Evolutionary conservation across 2,113 vertebrate species (phyloP), one percentile per base, ranked within the genome.

Genomic region (Gambusia holbrooki): DNA sequence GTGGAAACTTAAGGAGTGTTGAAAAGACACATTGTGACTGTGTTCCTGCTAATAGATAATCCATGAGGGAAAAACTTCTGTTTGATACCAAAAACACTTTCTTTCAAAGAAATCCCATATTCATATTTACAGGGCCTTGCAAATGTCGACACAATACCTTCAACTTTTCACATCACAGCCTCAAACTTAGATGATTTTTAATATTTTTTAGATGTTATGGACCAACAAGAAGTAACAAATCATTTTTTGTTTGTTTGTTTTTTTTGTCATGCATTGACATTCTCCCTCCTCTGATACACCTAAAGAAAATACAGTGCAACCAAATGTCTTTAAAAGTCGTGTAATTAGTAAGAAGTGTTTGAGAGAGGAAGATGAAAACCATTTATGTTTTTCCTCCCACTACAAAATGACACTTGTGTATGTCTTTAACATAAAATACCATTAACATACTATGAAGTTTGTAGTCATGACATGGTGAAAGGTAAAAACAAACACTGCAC

Each of bases 1-100:
- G 65, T 72, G 72, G 82, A 88, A 81, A 78, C 70, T 73, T 69
- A 29, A 69, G 65, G 60, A 66, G 15, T 69, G 80, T 73, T 76
- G 45, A 87, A 79, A 71, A 77, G 79, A 77, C 80, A 79, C 85
- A 86, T 86, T 87, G 91, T 88, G 90, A 92, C 87, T 87, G 67
- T 27, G 69, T 79, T 79, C 84, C 62, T 82, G 78, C 83, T 91
- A 90, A 91, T 84, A 87, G 84, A 90, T 13, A 71, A 77, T 87
- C 58, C 69, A 80, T 82, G 80, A 66, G 66, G 69, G 75, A 80
- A 82, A 80, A 85, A 73, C 66, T 64, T 65, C 63, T 77, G 77
- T 89, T 92, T 87, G 84, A 81, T 58, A n/a, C 22, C 51, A 58
- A 61, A 91, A 88, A 72, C 80, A 73, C 79, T 35, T 66, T 29